Evolutionary conservation across 2,888 invertebrate species (phyloP).

Genomic region (Eupithecia subfuscata): DNA sequence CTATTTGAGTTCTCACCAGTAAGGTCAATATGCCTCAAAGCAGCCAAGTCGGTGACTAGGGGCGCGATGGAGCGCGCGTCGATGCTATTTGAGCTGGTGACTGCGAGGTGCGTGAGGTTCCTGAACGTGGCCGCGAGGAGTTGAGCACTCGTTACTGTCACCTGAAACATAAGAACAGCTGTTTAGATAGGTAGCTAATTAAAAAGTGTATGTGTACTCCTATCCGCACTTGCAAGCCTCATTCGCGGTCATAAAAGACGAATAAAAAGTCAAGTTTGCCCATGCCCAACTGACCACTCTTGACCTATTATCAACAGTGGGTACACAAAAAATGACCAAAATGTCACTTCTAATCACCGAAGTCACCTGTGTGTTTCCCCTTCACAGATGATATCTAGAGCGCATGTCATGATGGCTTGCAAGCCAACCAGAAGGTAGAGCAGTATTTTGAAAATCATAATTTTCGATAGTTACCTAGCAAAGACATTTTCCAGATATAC

Average conservation of each 20-base stretch:
- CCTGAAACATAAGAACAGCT: slow-evolving; percentile 57
- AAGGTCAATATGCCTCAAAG: slow-evolving; percentile 92
- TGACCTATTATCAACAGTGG: neutral
- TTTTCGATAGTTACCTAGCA: too few relatives aligned
- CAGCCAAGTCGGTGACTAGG: slow-evolving; percentile 90
- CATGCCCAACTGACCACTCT: too few relatives aligned
- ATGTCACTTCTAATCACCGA: neutral
- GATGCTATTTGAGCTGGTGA: slow-evolving; percentile 89
- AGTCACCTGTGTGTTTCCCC: too few relatives aligned
- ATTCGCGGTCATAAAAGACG: neutral
- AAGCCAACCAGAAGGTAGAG: too few relatives aligned
- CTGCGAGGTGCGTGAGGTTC: slow-evolving; percentile 91
- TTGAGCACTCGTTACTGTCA: slow-evolving; percentile 91
- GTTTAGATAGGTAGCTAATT: neutral
- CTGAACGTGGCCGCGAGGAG: slow-evolving; percentile 91
- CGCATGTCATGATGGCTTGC: neutral
- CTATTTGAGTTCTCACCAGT: slow-evolving; percentile 83
- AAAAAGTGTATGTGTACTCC: neutral
- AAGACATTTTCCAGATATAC: too few relatives aligned
- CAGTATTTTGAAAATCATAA: too few relatives aligned
- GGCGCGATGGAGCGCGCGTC: slow-evolving; percentile 91
- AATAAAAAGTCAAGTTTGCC: neutral
- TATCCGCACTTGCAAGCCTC: neutral
- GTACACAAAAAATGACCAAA: neutral
- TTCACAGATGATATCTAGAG: too few relatives aligned